phyloP scores from a whole-genome alignment of 2,888 invertebrate genomes.

The Ormyrus pomaceus region DNA sequence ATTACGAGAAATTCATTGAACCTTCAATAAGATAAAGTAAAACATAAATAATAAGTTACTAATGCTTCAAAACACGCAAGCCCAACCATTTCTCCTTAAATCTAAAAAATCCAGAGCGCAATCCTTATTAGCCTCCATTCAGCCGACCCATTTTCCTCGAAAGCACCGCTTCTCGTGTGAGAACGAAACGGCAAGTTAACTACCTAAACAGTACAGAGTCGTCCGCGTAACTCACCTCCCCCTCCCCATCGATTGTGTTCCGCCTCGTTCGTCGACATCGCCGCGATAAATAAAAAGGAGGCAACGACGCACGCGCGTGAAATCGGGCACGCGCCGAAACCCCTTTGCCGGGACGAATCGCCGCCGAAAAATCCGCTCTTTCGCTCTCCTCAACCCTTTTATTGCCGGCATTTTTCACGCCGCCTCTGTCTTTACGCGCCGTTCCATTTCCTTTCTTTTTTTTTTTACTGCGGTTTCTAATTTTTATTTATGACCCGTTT shows the following conservation, averaged over 20 bases:
- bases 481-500: constrained; percentile 50
- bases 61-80: too few relatives aligned
- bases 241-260: constrained; percentile 58
- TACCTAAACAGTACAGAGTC: neutral
- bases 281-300: constrained; percentile 68
- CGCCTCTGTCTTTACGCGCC: neutral
- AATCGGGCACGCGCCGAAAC: constrained; percentile 64
- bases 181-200: too few relatives aligned
- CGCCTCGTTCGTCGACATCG: constrained; percentile 66
- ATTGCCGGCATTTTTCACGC: constrained; percentile 32
- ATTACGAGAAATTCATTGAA: too few relatives aligned
- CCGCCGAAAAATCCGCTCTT: constrained; percentile 58
- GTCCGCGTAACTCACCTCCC: neutral
- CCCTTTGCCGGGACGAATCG: constrained; percentile 40
- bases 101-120: too few relatives aligned
- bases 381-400: constrained; percentile 31
- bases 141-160: too few relatives aligned
- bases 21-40: too few relatives aligned
- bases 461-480: constrained; percentile 53
- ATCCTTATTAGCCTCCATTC: too few relatives aligned
- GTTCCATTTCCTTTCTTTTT: constrained; percentile 28
- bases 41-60: too few relatives aligned
- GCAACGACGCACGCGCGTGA: constrained; percentile 49
- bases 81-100: too few relatives aligned
- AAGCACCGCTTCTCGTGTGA: too few relatives aligned